phyloP scores from a whole-genome alignment of 2,888 invertebrate genomes.

The Plemyria rubiginata region DNA sequence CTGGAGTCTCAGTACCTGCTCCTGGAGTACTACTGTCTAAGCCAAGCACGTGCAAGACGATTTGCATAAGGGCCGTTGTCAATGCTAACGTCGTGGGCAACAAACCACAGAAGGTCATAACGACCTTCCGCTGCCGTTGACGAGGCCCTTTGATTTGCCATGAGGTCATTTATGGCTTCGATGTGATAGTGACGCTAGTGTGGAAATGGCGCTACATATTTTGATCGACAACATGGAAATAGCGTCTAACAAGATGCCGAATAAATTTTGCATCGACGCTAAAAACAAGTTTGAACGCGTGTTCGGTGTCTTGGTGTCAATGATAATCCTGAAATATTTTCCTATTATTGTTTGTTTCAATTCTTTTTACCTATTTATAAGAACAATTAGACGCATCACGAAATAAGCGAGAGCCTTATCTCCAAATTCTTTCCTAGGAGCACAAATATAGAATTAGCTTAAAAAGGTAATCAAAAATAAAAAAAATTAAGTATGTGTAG shows the following conservation, averaged over 20 bases:
- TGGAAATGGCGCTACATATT: conserved; percentile 46
- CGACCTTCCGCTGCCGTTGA: conserved; percentile 64
- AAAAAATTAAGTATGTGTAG: too few relatives aligned
- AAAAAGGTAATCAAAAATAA: too few relatives aligned
- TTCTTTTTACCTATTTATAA: background rate
- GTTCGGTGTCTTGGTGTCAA: conserved; percentile 14
- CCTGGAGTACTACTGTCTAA: conserved; percentile 43
- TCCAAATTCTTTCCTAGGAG: too few relatives aligned
- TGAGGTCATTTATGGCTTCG: conserved; percentile 58
- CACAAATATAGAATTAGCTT: too few relatives aligned
- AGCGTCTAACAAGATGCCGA: conserved; percentile 35
- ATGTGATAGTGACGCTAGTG: conserved; percentile 51
- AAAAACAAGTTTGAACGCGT: conserved; percentile 34
- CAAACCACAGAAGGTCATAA: conserved; percentile 68
- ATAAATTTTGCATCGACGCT: conserved; percentile 50
- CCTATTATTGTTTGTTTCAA: conserved; percentile 4
- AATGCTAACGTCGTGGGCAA: conserved; percentile 69
- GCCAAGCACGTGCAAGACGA: conserved; percentile 64
- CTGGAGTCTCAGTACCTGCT: too few relatives aligned
- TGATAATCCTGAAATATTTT: conserved; percentile 21
- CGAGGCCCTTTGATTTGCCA: conserved; percentile 79
- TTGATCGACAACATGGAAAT: conserved; percentile 36
- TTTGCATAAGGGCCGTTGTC: conserved; percentile 79
- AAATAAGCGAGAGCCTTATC: too few relatives aligned
- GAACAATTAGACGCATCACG: too few relatives aligned